These are phyloP conservation scores for Poecilia velifera DNA, from an alignment of 2,797 vertebrate species.

Conservation along the genomic window DNA sequence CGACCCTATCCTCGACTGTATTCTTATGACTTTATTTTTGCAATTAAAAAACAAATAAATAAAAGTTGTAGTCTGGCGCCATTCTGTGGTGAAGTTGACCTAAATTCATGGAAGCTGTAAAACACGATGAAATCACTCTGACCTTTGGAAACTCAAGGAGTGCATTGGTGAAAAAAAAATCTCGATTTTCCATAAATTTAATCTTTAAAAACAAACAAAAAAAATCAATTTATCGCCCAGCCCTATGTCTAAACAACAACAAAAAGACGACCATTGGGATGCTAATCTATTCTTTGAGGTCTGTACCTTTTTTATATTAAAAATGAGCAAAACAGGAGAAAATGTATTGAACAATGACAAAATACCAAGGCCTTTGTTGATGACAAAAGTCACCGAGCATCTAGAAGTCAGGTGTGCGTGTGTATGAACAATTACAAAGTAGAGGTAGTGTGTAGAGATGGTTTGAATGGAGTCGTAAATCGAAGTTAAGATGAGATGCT, in stretches of 20 bases:
- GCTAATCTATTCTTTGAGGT: neutral
- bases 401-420: conserved; percentile 20
- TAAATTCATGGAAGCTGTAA: no score
- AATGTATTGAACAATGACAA: conserved; percentile 5
- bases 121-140: no score
- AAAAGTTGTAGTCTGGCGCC: no score
- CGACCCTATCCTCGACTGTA: no score
- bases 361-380: conserved; percentile 45
- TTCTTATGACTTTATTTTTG: no score
- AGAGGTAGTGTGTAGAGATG: conserved; percentile 76
- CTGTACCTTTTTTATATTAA: conserved; percentile 37
- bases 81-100: no score
- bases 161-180: no score
- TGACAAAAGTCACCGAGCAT: conserved; percentile 33
- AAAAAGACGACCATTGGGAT: neutral
- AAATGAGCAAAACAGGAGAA: conserved; percentile 9
- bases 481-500: conserved; percentile 1
- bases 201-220: no score
- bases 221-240: no score
- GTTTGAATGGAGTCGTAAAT: conserved; percentile 42
- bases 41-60: no score
- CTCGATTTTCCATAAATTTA: no score
- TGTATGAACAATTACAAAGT: conserved; percentile 33
- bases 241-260: neutral
- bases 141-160: no score